Evolutionary conservation across 2,797 vertebrate species (phyloP).

Genomic region (Acrossocheilus wenchowensis): DNA sequence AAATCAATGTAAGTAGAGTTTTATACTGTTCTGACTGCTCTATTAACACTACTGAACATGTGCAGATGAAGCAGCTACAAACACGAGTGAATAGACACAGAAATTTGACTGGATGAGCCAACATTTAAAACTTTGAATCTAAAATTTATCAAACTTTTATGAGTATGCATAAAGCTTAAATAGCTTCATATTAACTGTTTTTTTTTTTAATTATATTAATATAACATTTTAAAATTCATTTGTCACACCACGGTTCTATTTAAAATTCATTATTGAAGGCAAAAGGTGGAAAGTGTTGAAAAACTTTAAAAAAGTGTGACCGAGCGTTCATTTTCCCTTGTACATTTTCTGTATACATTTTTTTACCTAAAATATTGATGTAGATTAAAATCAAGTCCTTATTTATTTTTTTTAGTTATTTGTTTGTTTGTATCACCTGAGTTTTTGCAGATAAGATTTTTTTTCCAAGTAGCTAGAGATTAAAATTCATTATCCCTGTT

Average conservation of each 20-base stretch:
- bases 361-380: too few relatives aligned
- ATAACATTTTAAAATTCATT: not conserved
- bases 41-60: not conserved
- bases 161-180: not conserved
- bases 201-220: not conserved
- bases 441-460: too few relatives aligned
- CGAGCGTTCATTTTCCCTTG: not conserved
- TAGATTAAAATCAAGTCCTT: too few relatives aligned
- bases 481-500: not conserved
- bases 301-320: not conserved
- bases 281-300: not conserved
- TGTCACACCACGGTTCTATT: not conserved
- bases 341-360: too few relatives aligned
- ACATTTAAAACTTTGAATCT: not conserved
- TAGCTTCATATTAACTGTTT: not conserved
- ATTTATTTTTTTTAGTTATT: too few relatives aligned
- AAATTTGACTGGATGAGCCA: not conserved
- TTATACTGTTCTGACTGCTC: not conserved
- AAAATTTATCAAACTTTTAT: not conserved
- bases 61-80: not conserved
- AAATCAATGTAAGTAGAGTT: slow-evolving; percentile 86
- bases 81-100: not conserved
- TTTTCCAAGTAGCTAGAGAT: too few relatives aligned
- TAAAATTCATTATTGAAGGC: not conserved
- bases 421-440: too few relatives aligned